phyloP scores from a whole-genome alignment of 2,113 vertebrate species.

The Felis chaus region DNA sequence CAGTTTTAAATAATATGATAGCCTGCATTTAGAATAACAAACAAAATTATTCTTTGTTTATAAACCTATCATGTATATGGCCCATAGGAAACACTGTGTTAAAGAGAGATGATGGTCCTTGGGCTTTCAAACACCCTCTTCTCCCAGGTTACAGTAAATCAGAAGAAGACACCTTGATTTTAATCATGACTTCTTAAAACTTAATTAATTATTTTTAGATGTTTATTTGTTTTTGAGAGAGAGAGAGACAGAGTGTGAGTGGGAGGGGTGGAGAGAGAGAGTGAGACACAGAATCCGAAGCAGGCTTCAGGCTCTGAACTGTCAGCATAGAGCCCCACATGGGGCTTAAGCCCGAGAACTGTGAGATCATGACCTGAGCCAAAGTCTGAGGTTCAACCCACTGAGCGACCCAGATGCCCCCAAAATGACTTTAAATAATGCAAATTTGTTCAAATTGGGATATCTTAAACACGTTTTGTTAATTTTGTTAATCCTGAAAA shows the following conservation, averaged over 20 bases:
- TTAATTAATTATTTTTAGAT: no score
- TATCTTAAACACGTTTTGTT: background rate
- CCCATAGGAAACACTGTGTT: background rate
- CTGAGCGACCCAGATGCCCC: background rate
- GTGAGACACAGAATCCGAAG: no score
- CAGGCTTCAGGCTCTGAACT: no score
- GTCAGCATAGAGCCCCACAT: no score
- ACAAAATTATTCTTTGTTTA: background rate
- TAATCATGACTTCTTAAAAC: no score
- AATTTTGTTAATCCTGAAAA: no score
- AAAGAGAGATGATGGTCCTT: background rate
- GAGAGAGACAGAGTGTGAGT: no score
- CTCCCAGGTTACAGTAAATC: background rate
- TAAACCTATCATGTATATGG: background rate
- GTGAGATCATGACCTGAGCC: no score
- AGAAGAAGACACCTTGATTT: background rate
- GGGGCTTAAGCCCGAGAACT: background rate
- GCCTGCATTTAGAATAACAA: background rate
- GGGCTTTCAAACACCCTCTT: background rate
- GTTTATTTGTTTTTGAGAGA: no score
- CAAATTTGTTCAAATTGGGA: background rate
- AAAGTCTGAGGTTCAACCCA: no score
- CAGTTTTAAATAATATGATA: background rate
- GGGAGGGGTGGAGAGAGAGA: no score
- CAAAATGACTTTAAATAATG: background rate